A percentile compares a stretch with the other conserved stretches of the same genome.
Evolutionary conservation across 2,797 vertebrate genomes (phyloP).

Genomic region (Channa striata): DNA sequence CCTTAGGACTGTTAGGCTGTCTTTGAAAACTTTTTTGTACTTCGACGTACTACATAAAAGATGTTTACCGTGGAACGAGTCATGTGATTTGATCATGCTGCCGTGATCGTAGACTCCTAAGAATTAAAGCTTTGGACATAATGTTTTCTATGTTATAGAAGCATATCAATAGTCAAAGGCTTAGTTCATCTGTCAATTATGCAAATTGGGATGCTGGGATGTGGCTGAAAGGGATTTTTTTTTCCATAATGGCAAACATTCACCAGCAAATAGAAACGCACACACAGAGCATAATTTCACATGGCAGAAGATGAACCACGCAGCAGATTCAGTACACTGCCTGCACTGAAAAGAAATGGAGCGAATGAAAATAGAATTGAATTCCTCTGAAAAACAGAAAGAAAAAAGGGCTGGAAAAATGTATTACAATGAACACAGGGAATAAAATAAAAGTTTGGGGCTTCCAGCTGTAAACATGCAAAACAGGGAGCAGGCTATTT

Average conservation of each 20-base stretch:
- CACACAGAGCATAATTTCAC: slow-evolving; percentile 51
- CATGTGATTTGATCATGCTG: too few relatives aligned
- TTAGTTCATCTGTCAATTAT: slow-evolving; percentile 53
- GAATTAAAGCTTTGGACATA: slow-evolving; percentile 15
- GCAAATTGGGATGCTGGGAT: slow-evolving; percentile 22
- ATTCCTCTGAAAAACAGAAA: slow-evolving; percentile 68
- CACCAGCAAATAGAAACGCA: slow-evolving; percentile 44
- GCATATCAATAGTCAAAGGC: slow-evolving; percentile 23
- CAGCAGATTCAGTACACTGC: slow-evolving; percentile 49
- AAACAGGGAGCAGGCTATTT: slow-evolving; percentile 60
- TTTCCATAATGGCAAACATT: slow-evolving; percentile 54
- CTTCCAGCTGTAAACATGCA: slow-evolving; percentile 66
- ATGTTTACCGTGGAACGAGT: too few relatives aligned
- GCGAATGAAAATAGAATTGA: slow-evolving; percentile 74
- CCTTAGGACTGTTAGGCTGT: too few relatives aligned
- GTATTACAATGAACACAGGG: slow-evolving; percentile 60
- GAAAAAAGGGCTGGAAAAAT: slow-evolving; percentile 61
- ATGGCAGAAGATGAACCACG: slow-evolving; percentile 62
- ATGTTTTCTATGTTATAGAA: slow-evolving; percentile 7
- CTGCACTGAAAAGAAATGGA: slow-evolving; percentile 67
- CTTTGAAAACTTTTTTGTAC: too few relatives aligned
- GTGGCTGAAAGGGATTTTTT: slow-evolving; percentile 30
- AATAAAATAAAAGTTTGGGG: slow-evolving; percentile 47
- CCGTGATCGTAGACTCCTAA: too few relatives aligned
- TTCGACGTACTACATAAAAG: too few relatives aligned